Percentiles rank a stretch among this genome's conserved stretches.
Evolutionary conservation across 2,888 invertebrate genomes (phyloP).

Genomic region (Epsilonema sp.): DNA sequence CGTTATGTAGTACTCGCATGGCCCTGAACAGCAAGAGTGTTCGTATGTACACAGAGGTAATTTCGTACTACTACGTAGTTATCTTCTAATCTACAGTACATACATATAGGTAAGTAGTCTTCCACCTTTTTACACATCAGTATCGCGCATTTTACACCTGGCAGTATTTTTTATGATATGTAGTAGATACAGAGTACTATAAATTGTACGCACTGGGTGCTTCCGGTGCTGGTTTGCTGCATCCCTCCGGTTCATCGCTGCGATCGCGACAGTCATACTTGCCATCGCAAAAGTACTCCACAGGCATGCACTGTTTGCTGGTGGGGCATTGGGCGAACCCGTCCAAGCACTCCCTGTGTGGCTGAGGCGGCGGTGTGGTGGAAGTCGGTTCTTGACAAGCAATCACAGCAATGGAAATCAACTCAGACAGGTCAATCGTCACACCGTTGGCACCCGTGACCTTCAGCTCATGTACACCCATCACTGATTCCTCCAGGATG

Average conservation of each 20-base stretch:
- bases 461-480: neutral
- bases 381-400: neutral
- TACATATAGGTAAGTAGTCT: no score
- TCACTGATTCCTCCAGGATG: neutral
- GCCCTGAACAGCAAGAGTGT: neutral
- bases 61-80: no score
- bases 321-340: constrained; percentile 2
- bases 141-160: no score
- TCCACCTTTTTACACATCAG: no score
- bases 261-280: constrained; percentile 7
- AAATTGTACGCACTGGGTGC: neutral
- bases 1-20: neutral
- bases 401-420: neutral
- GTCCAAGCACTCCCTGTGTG: neutral
- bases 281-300: constrained; percentile 6
- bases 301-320: constrained; percentile 2
- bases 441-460: neutral
- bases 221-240: neutral
- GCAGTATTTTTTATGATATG: no score
- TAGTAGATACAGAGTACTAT: no score
- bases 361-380: neutral
- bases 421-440: neutral
- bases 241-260: constrained; percentile 1
- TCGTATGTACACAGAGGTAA: no score
- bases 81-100: no score